Conservation (phyloP, 2,113 vertebrate species). For the Bungarus multicinctus region DNA sequence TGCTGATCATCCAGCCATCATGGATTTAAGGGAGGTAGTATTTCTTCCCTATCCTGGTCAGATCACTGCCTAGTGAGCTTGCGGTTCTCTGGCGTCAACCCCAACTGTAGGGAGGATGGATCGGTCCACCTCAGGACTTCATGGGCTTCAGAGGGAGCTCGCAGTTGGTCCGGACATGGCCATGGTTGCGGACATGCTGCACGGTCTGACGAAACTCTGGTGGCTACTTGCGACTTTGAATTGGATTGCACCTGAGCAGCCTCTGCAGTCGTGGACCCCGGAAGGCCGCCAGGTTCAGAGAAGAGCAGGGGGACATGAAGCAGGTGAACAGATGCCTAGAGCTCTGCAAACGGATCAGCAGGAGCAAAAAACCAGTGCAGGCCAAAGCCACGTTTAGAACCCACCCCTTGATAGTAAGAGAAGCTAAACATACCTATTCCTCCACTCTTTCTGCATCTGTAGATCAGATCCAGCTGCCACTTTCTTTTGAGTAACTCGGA, state of each 20-base stretch:
- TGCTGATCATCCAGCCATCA: background rate
- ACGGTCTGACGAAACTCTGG: background rate
- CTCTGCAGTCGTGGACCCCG: background rate
- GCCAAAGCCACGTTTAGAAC: background rate
- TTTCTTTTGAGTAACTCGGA: background rate
- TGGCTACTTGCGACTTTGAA: background rate
- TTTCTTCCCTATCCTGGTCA: background rate
- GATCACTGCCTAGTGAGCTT: background rate
- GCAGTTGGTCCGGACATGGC: background rate
- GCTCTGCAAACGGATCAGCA: background rate
- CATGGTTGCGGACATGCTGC: background rate
- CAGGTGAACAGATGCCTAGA: background rate
- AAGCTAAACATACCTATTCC: background rate
- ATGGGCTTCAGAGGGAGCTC: background rate
- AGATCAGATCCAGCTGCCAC: background rate
- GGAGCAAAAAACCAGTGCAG: background rate
- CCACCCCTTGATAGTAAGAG: background rate
- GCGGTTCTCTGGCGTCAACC: background rate
- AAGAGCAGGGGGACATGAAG: background rate
- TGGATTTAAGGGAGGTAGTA: background rate
- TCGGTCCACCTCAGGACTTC: background rate
- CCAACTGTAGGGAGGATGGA: background rate
- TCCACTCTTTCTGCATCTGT: background rate
- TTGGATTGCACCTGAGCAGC: background rate
- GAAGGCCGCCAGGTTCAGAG: background rate